Evolutionary conservation across 1,140 invertebrate genomes (phyloP).

Genomic region (Ceratoteleas bidentatus): DNA sequence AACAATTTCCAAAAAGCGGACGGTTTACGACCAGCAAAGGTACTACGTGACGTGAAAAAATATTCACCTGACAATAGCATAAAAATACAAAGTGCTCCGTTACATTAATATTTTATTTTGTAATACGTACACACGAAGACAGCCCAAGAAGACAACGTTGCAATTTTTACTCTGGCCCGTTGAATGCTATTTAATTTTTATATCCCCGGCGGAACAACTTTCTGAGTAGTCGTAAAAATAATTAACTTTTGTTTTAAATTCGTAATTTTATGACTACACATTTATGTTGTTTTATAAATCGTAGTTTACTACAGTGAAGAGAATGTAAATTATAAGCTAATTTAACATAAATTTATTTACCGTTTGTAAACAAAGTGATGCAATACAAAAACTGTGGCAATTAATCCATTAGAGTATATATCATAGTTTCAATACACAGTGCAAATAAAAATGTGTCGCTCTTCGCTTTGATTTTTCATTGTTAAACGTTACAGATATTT

Average conservation of each 20-base stretch:
- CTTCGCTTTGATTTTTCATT: too few relatives aligned
- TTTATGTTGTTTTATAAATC: not conserved
- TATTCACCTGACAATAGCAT: constrained; percentile 55
- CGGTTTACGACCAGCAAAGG: constrained; percentile 30
- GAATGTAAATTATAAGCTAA: too few relatives aligned
- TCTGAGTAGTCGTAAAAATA: constrained; percentile 27
- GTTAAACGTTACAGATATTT: too few relatives aligned
- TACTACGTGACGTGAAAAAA: constrained; percentile 48
- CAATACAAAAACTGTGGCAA: too few relatives aligned
- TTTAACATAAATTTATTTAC: too few relatives aligned
- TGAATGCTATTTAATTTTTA: constrained; percentile 44
- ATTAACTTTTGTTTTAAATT: constrained; percentile 31
- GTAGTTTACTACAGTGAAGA: too few relatives aligned
- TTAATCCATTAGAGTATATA: too few relatives aligned
- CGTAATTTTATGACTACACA: constrained; percentile 13
- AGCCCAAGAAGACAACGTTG: constrained; percentile 28
- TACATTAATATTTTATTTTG: constrained; percentile 45
- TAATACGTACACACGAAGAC: constrained; percentile 38
- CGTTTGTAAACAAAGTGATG: too few relatives aligned
- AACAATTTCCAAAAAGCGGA: constrained; percentile 41
- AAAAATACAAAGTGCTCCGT: constrained; percentile 48
- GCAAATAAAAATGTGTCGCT: too few relatives aligned
- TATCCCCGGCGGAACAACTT: constrained; percentile 25
- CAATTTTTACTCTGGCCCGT: constrained; percentile 34
- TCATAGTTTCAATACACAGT: too few relatives aligned